Conservation (phyloP, 2,888 invertebrate genomes). For the Willowsia nigromaculata region DNA sequence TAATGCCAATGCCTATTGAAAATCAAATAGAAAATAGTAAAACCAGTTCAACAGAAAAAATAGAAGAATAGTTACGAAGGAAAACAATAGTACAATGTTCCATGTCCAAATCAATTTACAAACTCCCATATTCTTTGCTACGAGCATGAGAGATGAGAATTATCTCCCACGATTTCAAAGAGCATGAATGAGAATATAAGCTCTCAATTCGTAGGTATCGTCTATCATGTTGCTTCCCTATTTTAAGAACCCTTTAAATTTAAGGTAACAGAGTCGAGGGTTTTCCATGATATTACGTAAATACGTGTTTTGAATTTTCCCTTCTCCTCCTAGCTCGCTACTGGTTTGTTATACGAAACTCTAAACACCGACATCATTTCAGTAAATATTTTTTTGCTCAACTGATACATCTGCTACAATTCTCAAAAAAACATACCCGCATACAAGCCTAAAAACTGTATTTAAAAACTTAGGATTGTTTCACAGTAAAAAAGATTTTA, state of each 20-base stretch:
- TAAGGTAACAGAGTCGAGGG: not conserved
- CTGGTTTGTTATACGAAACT: too few species aligned
- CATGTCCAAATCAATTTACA: conserved; percentile 1
- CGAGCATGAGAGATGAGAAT: not conserved
- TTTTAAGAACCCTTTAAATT: not conserved
- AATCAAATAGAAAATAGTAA: not conserved
- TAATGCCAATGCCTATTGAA: not conserved
- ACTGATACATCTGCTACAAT: too few species aligned
- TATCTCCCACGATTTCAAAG: not conserved
- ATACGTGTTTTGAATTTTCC: too few species aligned
- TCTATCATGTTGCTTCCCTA: not conserved
- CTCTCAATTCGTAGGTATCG: not conserved
- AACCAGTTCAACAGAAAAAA: not conserved
- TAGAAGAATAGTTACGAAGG: not conserved
- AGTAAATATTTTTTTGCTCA: too few species aligned
- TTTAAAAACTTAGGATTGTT: too few species aligned
- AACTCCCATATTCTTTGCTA: not conserved
- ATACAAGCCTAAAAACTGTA: too few species aligned
- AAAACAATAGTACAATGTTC: not conserved
- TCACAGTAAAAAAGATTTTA: too few species aligned
- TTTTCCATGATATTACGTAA: too few species aligned
- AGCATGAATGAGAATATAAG: not conserved
- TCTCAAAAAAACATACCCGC: too few species aligned
- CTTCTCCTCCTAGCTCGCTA: too few species aligned
- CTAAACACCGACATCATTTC: too few species aligned